Conservation (phyloP, 2,797 vertebrate genomes). For the Sciurus vulgaris region DNA sequence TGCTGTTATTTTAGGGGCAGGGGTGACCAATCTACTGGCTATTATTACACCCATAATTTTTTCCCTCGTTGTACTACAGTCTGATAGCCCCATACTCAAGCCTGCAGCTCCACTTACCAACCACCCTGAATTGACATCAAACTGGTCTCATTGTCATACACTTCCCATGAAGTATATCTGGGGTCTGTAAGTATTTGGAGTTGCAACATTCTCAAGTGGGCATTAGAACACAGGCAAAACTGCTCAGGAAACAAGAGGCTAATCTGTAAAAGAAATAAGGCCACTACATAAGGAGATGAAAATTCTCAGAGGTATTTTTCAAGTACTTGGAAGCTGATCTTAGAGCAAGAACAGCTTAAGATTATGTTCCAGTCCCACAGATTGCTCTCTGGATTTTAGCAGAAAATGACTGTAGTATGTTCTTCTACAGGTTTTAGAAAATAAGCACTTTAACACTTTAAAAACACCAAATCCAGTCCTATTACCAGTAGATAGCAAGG, state of each 20-base stretch:
- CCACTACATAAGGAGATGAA: not conserved
- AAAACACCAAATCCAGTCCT: not conserved
- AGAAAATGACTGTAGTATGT: not conserved
- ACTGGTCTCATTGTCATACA: not conserved
- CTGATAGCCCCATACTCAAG: not conserved
- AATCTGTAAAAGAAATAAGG: not conserved
- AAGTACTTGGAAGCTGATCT: not conserved
- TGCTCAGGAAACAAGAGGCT: not conserved
- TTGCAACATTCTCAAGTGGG: not conserved
- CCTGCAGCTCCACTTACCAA: not conserved
- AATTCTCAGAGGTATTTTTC: not conserved
- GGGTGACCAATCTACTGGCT: not conserved
- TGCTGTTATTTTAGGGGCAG: not conserved
- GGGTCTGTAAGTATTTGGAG: not conserved
- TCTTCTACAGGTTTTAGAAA: not conserved
- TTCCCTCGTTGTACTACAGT: not conserved
- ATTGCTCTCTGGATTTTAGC: not conserved
- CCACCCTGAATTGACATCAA: not conserved
- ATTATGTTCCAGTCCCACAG: not conserved
- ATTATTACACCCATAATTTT: not conserved
- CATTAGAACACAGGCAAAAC: not conserved
- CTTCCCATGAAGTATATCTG: not conserved
- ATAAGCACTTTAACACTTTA: constrained; percentile 52
- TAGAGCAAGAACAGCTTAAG: constrained; percentile 44
- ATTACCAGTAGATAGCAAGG: not conserved